Evolutionary conservation across 1,140 invertebrate genomes (phyloP), one percentile per base, ranked within the genome.

Genomic region (Ceratina australensis): DNA sequence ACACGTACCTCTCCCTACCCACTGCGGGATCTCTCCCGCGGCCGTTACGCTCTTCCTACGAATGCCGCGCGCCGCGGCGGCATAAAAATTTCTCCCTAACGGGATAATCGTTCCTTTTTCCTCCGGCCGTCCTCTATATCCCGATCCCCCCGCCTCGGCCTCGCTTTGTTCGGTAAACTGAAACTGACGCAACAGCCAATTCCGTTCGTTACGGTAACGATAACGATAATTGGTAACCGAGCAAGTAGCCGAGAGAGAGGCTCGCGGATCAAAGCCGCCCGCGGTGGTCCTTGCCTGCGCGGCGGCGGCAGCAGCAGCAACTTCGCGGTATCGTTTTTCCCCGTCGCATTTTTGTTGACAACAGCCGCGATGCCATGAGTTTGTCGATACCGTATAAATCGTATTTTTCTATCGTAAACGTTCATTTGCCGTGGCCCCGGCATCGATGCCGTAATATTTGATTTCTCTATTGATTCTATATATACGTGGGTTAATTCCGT

Each of bases 141-240:
- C 65, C 33, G 60, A 52, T 54, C 65, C 33, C 60, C 65, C 18
- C 56, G 57, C 56, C n/a, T 54, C 16, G 52, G 15, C 50, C 13
- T n/a, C 63, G 16, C 61, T 71, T 68, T 42, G 59, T 56, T 59
- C 64, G 52, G 59, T 71, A 83, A 82, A 79, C 81, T 81, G 80
- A 85, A 89, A 86, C 87, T 85, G 83, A 85, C 86, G 84, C 84
- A 80, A 86, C 78, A 68, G 81, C 71, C 75, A 84, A 81, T 87
- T 88, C 65, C 79, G 80, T 84, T 78, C 72, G 83, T 87, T 84
- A 85, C 73, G 80, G 68, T 86, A 87, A 89, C 85, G 81, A 81
- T 85, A 84, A 87, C 78, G 73, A 77, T 85, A 84, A 86, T 86
- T 84, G 87, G 85, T 87, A 87, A 81, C 80, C 73, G 77, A 68